phyloP scores from a whole-genome alignment of 2,888 invertebrate species.

The Aspidiotus rigidus region DNA sequence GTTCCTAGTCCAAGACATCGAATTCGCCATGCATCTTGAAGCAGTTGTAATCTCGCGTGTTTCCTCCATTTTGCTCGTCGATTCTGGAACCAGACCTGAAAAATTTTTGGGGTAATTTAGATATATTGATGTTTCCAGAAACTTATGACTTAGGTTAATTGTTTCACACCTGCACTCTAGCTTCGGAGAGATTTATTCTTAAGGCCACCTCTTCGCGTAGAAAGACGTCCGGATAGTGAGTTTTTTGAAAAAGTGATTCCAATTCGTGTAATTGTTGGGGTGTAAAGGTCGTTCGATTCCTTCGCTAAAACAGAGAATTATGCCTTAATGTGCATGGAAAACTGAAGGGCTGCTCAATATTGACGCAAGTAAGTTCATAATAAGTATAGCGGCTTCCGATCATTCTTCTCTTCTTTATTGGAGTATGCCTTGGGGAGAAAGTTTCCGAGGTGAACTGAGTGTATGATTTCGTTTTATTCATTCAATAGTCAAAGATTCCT shows the following conservation, averaged over 20 bases:
- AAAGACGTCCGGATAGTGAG: slow-evolving; percentile 86
- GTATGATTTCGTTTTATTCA: too few relatives aligned
- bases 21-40: slow-evolving; percentile 87
- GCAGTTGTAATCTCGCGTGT: slow-evolving; percentile 71
- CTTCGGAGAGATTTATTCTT: slow-evolving; percentile 82
- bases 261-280: slow-evolving; percentile 86
- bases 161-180: slow-evolving; percentile 69
- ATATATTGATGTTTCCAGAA: not conserved
- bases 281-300: slow-evolving; percentile 87
- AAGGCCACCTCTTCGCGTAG: slow-evolving; percentile 83
- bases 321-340: too few relatives aligned
- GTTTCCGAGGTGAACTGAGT: too few relatives aligned
- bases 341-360: too few relatives aligned
- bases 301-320: slow-evolving; percentile 49
- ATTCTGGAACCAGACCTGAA: slow-evolving; percentile 85
- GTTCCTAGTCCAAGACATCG: slow-evolving; percentile 66
- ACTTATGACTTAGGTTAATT: not conserved
- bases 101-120: not conserved
- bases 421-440: too few relatives aligned
- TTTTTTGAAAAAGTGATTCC: slow-evolving; percentile 85
- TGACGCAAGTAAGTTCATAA: too few relatives aligned
- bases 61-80: slow-evolving; percentile 85
- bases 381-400: too few relatives aligned
- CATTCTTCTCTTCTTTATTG: too few relatives aligned
- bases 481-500: too few relatives aligned